Base-by-base conservation (phyloP, 2,888 invertebrate species). In the Lottia scabra region DNA sequence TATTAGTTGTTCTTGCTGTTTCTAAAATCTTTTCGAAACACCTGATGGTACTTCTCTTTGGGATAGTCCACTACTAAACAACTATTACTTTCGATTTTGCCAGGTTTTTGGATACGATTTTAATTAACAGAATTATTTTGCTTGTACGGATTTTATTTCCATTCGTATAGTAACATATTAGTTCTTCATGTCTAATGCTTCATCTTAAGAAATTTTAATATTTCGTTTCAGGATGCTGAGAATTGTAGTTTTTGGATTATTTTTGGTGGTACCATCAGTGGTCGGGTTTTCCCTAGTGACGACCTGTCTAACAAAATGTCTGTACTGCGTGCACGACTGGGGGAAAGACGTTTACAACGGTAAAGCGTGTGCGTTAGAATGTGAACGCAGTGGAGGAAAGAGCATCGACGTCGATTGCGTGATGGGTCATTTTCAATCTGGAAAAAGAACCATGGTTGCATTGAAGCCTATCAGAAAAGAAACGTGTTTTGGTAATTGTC, bases 331-430 rank as follows among this genome's bases (percentile, higher is more conserved):
- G n/a, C 72, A 78, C 44, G 74, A 78, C 15, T 82, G 81, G 78
- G 82, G 83, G 44, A 80, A 79, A 27, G 75, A 78, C 13, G 71
- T 83, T 6, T 83, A 81, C 74, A 79, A 83, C 66, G 83, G 83
- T 2, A 74, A 77, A 67, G 73, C 70, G 43, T 83, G 83, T 72
- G 83, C 82, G 4, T 75, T 77, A 16, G 79, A 78, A 71, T 83
- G 83, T 73, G 80, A 77, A 2, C 56, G 76, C 68, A 79, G 78
- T 66, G 75, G 76, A 48, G 83, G 83, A 5, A 67, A 73, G 19
- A 81, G 79, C 68, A 74, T 80, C 10, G 82, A 83, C 70, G 70
- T 70, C 8, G 77, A 80, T 38, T 83, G 83, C 63, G 73, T 75
- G 48, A 75, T 73, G 8, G 76, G 79, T 71, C 70, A 70, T 0